These are phyloP conservation scores for Ctenosaura bakeri DNA, from an alignment of 2,797 vertebrate genomes.

Conservation along the genomic window DNA sequence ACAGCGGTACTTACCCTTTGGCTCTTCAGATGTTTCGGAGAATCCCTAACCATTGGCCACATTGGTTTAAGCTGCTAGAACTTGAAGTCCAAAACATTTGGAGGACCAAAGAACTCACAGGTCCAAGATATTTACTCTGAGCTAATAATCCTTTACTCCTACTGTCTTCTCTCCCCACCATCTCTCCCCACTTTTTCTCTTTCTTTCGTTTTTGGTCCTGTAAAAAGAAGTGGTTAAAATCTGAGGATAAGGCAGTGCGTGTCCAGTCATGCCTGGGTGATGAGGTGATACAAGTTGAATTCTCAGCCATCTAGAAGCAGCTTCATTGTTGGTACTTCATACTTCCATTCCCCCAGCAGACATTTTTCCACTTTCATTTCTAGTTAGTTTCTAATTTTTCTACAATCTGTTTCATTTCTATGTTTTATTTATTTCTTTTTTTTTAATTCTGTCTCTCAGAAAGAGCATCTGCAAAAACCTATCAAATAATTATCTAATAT, in stretches of 20 bases:
- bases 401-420: background rate
- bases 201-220: background rate
- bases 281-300: background rate
- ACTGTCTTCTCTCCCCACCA: background rate
- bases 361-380: background rate
- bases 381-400: background rate
- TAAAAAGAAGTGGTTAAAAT: constrained; percentile 3
- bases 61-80: background rate
- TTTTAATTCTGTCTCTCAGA: background rate
- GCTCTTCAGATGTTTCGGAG: background rate
- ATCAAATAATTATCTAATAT: background rate
- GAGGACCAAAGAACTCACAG: background rate
- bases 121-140: background rate
- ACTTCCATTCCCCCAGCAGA: background rate
- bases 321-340: background rate
- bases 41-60: constrained; percentile 1
- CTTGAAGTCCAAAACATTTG: background rate
- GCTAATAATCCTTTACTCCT: background rate
- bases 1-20: no score
- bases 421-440: background rate
- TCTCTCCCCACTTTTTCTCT: no score
- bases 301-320: background rate
- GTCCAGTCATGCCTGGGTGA: background rate
- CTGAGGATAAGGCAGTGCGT: background rate
- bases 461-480: constrained; percentile 5